Conservation (phyloP, 2,797 vertebrate genomes). For the Poeciliopsis infans region DNA sequence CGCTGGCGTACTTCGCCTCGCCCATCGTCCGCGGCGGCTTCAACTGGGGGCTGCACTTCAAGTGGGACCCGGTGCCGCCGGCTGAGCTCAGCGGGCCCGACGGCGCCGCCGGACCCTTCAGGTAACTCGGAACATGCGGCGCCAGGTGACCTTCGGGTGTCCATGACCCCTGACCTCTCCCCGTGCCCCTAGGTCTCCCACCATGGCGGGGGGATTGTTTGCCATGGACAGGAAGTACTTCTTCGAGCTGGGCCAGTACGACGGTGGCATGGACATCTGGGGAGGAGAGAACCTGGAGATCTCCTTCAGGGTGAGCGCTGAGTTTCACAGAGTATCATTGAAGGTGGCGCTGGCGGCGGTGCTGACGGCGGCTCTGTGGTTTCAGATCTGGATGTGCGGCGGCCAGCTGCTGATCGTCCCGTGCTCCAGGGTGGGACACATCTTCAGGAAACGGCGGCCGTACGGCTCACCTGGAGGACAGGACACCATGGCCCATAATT, state of each 20-base stretch:
- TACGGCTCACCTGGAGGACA: constrained; percentile 94
- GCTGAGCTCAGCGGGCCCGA: constrained; percentile 84
- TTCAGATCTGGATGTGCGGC: constrained; percentile 98
- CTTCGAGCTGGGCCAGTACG: constrained; percentile 91
- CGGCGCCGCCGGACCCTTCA: constrained; percentile 78
- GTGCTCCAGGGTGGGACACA: constrained; percentile 95
- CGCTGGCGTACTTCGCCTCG: constrained; percentile 90
- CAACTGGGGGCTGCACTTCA: constrained; percentile 99
- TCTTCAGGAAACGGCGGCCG: constrained; percentile 94
- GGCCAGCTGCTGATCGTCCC: constrained; percentile 93
- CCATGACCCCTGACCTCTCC: neutral
- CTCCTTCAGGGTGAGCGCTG: constrained; percentile 90
- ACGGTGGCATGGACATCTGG: constrained; percentile 98
- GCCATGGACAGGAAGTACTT: constrained; percentile 95
- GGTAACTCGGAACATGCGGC: neutral
- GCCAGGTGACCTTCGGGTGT: neutral
- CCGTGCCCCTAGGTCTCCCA: constrained; percentile 87
- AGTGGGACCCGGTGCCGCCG: constrained; percentile 94
- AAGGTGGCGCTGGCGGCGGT: neutral
- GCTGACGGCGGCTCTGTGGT: neutral
- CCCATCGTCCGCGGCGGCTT: constrained; percentile 95
- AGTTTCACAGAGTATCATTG: neutral
- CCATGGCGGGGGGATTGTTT: constrained; percentile 96
- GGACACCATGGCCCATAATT: constrained; percentile 98
- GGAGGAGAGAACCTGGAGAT: constrained; percentile 98